Evolutionary conservation across 2,113 vertebrate species (phyloP).

Genomic region (Saccopteryx bilineata): DNA sequence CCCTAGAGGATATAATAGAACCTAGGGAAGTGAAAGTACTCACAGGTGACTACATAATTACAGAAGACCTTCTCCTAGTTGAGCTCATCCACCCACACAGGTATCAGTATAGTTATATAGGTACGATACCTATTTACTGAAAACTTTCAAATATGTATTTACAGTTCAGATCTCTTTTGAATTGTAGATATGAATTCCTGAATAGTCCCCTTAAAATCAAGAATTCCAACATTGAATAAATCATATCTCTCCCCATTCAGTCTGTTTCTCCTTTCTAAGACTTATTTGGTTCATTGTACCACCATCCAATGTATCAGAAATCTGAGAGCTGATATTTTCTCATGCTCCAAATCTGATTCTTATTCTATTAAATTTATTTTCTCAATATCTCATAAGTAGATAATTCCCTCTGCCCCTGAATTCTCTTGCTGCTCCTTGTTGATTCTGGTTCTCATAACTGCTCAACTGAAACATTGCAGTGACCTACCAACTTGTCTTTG

Average conservation of each 20-base stretch:
- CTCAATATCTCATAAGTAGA: neutral
- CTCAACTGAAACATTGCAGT: neutral
- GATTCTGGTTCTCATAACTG: neutral
- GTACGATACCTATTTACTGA: neutral
- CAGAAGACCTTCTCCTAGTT: neutral
- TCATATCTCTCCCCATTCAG: neutral
- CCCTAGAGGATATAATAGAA: neutral
- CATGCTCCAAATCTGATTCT: neutral
- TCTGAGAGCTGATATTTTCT: neutral
- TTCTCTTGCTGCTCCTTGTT: neutral
- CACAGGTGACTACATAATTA: neutral
- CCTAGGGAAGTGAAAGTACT: neutral
- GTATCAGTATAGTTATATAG: neutral
- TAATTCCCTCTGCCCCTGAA: neutral
- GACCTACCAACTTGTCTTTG: neutral
- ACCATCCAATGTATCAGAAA: neutral
- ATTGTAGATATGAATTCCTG: neutral
- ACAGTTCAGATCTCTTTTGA: neutral
- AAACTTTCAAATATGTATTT: neutral
- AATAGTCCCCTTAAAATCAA: neutral
- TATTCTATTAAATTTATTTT: neutral
- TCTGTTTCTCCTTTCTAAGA: neutral
- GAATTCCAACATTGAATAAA: neutral
- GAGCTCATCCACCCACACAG: neutral
- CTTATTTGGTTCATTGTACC: neutral